phyloP scores from a whole-genome alignment of 1,140 invertebrate species.

The Drosophila mojavensis region DNA sequence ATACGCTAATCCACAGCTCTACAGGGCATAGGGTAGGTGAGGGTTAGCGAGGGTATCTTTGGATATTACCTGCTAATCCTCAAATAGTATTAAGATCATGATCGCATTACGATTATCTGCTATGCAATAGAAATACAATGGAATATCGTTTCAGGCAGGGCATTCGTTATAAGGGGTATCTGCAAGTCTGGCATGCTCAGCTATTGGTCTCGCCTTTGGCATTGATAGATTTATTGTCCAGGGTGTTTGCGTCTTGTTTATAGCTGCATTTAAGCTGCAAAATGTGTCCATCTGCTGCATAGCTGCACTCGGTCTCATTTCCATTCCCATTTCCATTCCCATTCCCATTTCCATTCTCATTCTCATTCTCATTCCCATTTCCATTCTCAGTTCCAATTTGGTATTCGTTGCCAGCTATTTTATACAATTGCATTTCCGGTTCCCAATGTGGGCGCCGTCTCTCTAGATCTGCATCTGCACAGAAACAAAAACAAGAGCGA shows the following conservation, averaged over 20 bases:
- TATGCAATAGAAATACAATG: no score
- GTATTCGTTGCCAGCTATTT: conserved; percentile 40
- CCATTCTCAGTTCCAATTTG: conserved; percentile 48
- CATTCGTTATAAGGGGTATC: neutral
- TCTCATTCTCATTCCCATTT: conserved; percentile 27
- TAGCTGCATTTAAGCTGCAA: conserved; percentile 1
- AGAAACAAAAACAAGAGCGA: conserved; percentile 10
- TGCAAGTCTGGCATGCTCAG: neutral
- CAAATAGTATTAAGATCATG: neutral
- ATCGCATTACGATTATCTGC: neutral
- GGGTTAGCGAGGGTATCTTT: no score
- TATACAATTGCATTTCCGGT: conserved; percentile 80
- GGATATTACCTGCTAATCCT: no score
- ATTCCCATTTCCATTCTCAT: conserved; percentile 33
- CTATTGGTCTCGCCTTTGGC: neutral
- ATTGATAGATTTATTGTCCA: neutral
- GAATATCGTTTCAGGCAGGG: neutral
- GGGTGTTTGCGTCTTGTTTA: neutral
- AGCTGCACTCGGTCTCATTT: conserved; percentile 51
- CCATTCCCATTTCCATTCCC: conserved; percentile 40
- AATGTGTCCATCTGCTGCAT: conserved; percentile 65
- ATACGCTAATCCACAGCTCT: no score
- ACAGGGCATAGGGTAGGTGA: no score
- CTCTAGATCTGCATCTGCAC: conserved; percentile 44
- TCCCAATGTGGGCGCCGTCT: conserved; percentile 75